Percentiles rank a stretch among this genome's conserved stretches.
Evolutionary conservation across 2,113 vertebrate species (phyloP).

Genomic region (Podarcis cretensis): DNA sequence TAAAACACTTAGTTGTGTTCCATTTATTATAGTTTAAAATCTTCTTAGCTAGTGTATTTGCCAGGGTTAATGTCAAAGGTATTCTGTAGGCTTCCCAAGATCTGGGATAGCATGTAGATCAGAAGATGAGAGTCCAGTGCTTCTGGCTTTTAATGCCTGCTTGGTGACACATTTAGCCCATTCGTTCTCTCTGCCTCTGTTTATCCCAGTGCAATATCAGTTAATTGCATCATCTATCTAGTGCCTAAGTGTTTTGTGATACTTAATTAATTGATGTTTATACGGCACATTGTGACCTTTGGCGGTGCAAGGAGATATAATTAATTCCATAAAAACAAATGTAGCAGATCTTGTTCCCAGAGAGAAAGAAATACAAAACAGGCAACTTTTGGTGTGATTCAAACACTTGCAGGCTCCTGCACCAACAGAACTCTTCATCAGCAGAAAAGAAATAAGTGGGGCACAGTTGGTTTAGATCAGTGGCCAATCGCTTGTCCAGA

Average conservation of each 20-base stretch:
- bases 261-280: conserved; percentile 28
- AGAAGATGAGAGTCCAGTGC: background rate
- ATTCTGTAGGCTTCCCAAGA: background rate
- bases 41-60: background rate
- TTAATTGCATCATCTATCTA: conserved; percentile 6
- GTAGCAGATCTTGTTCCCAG: background rate
- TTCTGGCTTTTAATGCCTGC: conserved; percentile 27
- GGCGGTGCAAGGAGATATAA: background rate
- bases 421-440: background rate
- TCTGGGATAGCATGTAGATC: background rate
- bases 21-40: background rate
- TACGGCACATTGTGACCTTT: background rate
- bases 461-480: background rate
- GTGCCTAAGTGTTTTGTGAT: conserved; percentile 9
- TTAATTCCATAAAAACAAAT: background rate
- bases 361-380: background rate
- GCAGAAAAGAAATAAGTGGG: background rate
- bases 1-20: background rate
- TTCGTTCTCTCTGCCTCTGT: conserved; percentile 19
- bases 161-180: background rate
- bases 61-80: background rate
- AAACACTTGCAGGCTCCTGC: background rate
- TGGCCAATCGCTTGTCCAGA: background rate
- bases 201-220: background rate
- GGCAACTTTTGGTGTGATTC: background rate